Evolutionary conservation across 1,140 invertebrate species (phyloP).

Genomic region (Leptonema lineaticorne): DNA sequence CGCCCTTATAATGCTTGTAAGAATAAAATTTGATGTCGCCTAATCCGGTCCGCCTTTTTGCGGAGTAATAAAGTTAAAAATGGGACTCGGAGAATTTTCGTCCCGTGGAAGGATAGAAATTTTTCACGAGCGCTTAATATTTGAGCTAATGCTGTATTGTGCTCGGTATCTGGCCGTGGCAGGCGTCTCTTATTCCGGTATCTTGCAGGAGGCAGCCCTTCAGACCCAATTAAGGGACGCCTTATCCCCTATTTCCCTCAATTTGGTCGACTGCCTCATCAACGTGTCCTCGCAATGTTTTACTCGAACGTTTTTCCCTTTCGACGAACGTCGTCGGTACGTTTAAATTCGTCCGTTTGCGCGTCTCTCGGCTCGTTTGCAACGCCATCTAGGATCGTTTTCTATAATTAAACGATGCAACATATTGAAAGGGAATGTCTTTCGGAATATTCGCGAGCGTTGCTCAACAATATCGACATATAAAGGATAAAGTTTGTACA

Average conservation of each 20-base stretch:
- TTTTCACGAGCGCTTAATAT: too few relatives aligned
- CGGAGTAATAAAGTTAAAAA: not conserved
- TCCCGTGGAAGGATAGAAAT: not conserved
- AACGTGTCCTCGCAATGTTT: slow-evolving; percentile 14
- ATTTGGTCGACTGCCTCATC: slow-evolving; percentile 16
- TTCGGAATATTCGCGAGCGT: too few relatives aligned
- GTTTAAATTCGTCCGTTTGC: not conserved
- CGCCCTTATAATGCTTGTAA: too few relatives aligned
- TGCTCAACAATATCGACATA: too few relatives aligned
- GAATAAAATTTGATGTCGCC: too few relatives aligned
- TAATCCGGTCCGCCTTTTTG: not conserved
- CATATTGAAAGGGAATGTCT: too few relatives aligned
- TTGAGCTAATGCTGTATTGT: too few relatives aligned
- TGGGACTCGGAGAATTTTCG: not conserved
- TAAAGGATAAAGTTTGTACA: too few relatives aligned
- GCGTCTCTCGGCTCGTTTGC: too few relatives aligned
- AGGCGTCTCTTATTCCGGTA: slow-evolving; percentile 2
- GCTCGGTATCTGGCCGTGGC: slow-evolving; percentile 13
- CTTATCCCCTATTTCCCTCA: slow-evolving; percentile 29
- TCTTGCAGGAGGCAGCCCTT: slow-evolving; percentile 4
- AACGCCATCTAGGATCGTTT: too few relatives aligned
- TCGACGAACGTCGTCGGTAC: too few relatives aligned
- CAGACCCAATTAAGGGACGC: slow-evolving; percentile 5
- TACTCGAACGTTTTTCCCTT: slow-evolving; percentile 16
- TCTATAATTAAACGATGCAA: too few relatives aligned